These are phyloP conservation scores for Chanos chanos DNA, from an alignment of 2,797 vertebrate species.

Conservation along the genomic window DNA sequence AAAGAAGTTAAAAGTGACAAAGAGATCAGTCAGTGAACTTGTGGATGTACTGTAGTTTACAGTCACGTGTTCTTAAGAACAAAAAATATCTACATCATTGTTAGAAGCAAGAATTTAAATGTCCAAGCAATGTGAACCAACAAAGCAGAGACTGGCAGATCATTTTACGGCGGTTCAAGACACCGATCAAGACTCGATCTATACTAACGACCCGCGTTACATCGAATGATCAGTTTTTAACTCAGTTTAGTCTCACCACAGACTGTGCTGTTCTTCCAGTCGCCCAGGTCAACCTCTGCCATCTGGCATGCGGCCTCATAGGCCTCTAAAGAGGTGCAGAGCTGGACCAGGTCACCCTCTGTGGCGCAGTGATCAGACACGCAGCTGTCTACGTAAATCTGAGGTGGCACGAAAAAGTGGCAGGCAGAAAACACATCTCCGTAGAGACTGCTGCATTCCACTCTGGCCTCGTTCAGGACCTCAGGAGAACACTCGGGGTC, in stretches of 20 bases:
- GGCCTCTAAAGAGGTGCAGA: slow-evolving; percentile 73
- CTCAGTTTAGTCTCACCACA: slow-evolving; percentile 68
- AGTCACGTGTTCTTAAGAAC: no score
- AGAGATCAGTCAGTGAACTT: no score
- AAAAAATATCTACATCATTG: no score
- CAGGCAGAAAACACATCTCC: slow-evolving; percentile 68
- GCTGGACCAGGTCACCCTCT: slow-evolving; percentile 57
- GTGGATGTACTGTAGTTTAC: background rate
- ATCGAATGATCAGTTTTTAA: no score
- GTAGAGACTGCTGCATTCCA: slow-evolving; percentile 56
- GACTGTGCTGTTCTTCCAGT: slow-evolving; percentile 69
- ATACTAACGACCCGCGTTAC: no score
- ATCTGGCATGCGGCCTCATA: slow-evolving; percentile 73
- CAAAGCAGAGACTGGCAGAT: no score
- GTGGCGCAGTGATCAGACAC: slow-evolving; percentile 76
- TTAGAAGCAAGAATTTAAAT: no score
- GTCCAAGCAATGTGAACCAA: no score
- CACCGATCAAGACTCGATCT: no score
- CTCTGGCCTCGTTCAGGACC: slow-evolving; percentile 52
- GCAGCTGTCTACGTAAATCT: slow-evolving; percentile 71
- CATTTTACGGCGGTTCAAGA: no score
- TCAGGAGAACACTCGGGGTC: slow-evolving; percentile 54
- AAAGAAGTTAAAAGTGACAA: no score
- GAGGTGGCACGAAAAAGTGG: slow-evolving; percentile 69
- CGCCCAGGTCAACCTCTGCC: slow-evolving; percentile 62